Base-by-base conservation (phyloP, 2,888 invertebrate genomes). In the Hypselothyrea guttata region DNA sequence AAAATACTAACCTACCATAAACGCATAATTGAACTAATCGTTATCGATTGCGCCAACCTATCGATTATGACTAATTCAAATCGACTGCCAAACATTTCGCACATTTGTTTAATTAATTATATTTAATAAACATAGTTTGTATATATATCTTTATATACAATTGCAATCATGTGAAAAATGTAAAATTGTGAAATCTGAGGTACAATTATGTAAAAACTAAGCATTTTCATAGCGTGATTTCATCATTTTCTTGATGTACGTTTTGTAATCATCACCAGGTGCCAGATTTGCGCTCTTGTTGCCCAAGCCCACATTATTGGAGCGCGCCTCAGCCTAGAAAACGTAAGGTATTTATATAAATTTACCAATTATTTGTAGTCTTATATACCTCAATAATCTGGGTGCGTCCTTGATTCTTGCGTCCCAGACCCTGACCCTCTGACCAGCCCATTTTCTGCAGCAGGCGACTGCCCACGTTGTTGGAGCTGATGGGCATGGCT, bases 401-500 rank as follows among this genome's bases (percentile, higher is more conserved):
- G 16, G 97, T 96, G 79, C 97, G 92, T 9, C 97, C 98, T 90
- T 99, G 98, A 87, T 97, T 97, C 49, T 93, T 93, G 88, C 96
- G 96, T 0, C 99, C 99, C 15, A 99, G 91, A 0, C 99, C 99
- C 91, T 96, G 94, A 0, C 99, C 99, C 88, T 97, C 97, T 4
- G 95, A 95, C 99, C 99, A 99, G 3, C 99, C 99, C 99, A 99
- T 99, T 90, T 97, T 98, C 90, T 99, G 98, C 67, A 99, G 90
- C 89, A 99, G 92, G 87, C 97, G 95, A 87, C 96, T 98, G 5
- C 99, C 99, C 58, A 98, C 96, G 79, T 98, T 98, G 74, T 96
- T 97, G 0, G 95, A 94, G 75, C 96, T 92, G 84, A 97, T 92
- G 5, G 90, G 90, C 81, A 87, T 62, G 8, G 87, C 81, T 0